phyloP scores from a whole-genome alignment of 1,140 invertebrate genomes.

The Euura saliciscinereae region DNA sequence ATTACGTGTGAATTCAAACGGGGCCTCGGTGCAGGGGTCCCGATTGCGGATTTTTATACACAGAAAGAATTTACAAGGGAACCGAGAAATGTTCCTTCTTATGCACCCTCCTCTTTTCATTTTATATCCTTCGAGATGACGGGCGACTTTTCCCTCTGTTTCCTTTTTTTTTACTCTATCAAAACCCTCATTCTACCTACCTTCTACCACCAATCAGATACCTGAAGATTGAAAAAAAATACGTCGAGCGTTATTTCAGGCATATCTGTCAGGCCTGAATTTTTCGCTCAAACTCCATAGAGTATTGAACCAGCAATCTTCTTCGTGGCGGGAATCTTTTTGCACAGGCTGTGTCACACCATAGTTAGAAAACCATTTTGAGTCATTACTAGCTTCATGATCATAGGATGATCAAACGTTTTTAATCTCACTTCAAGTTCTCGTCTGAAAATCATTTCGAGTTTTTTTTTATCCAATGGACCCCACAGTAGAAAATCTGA shows the following conservation, averaged over 20 bases:
- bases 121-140: not conserved
- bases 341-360: too few relatives aligned
- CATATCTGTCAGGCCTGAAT: conserved; percentile 24
- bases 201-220: conserved; percentile 2
- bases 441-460: too few relatives aligned
- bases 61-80: not conserved
- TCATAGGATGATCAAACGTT: too few relatives aligned
- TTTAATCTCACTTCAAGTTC: too few relatives aligned
- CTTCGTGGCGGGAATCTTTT: too few relatives aligned
- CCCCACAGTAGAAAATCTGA: too few relatives aligned
- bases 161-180: conserved; percentile 10
- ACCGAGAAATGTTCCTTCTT: not conserved
- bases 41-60: too few relatives aligned
- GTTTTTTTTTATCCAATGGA: too few relatives aligned
- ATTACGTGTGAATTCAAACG: not conserved
- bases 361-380: too few relatives aligned
- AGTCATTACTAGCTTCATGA: too few relatives aligned
- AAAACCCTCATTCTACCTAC: not conserved
- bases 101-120: not conserved
- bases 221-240: conserved; percentile 55
- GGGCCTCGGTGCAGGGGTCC: not conserved
- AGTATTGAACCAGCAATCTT: too few relatives aligned
- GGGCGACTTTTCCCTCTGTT: not conserved
- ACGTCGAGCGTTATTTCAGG: conserved; percentile 51
- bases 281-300: not conserved